These are phyloP conservation scores for Sakesphorus luctuosus DNA, from an alignment of 2,113 vertebrate genomes.

Conservation along the genomic window DNA sequence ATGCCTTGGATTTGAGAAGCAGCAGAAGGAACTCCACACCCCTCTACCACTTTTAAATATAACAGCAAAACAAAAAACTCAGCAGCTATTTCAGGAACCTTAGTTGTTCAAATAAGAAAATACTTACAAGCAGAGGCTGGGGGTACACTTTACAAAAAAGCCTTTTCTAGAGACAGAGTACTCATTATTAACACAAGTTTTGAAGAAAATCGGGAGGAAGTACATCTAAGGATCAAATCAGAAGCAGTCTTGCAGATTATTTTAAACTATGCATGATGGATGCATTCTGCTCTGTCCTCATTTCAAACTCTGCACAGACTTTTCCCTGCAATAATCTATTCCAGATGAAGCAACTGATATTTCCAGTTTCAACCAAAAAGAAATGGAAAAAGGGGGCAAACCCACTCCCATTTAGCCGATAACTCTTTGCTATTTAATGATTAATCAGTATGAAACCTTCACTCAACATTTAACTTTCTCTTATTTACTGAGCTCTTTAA, in stretches of 20 bases:
- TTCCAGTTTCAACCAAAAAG: slow-evolving; percentile 45
- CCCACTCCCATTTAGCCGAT: not conserved
- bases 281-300: slow-evolving; percentile 27
- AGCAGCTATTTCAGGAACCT: slow-evolving; percentile 58
- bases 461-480: slow-evolving; percentile 64
- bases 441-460: slow-evolving; percentile 33
- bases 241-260: slow-evolving; percentile 23
- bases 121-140: slow-evolving; percentile 47
- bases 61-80: slow-evolving; percentile 54
- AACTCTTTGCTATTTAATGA: slow-evolving; percentile 21
- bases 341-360: slow-evolving; percentile 63
- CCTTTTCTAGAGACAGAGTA: slow-evolving; percentile 25
- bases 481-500: slow-evolving; percentile 69
- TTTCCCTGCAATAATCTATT: slow-evolving; percentile 52
- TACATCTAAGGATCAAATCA: slow-evolving; percentile 11
- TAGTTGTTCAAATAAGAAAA: slow-evolving; percentile 48
- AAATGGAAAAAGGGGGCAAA: not conserved
- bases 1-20: slow-evolving; percentile 52
- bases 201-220: slow-evolving; percentile 40
- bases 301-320: slow-evolving; percentile 36
- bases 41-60: slow-evolving; percentile 57
- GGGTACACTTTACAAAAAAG: slow-evolving; percentile 34
- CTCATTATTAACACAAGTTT: slow-evolving; percentile 41
- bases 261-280: not conserved
- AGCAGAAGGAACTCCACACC: slow-evolving; percentile 65